Evolutionary conservation across 2,888 invertebrate genomes (phyloP).

Genomic region (Nomada lathburiana): DNA sequence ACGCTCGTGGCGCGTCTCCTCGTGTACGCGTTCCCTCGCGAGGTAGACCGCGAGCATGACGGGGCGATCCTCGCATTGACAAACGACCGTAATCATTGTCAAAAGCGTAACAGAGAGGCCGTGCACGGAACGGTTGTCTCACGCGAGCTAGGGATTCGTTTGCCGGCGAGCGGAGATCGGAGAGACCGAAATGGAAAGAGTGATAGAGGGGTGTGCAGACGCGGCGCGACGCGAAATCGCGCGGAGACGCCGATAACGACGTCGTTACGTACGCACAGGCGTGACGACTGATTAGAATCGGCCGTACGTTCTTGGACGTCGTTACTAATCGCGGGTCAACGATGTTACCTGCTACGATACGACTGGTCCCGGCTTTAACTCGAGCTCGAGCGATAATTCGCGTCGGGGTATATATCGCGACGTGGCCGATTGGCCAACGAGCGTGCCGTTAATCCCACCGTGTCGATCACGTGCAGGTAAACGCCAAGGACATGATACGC

Average conservation of each 20-base stretch:
- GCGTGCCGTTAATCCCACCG: slow-evolving; percentile 50
- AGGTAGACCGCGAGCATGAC: slow-evolving; percentile 51
- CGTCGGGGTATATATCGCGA: slow-evolving; percentile 48
- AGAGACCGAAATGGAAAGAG: slow-evolving; percentile 4
- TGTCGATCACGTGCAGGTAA: slow-evolving; percentile 43
- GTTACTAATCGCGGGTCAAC: slow-evolving; percentile 76
- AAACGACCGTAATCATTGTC: slow-evolving; percentile 67
- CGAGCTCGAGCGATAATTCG: slow-evolving; percentile 55
- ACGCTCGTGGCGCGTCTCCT: slow-evolving; percentile 44
- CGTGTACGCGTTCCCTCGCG: slow-evolving; percentile 50
- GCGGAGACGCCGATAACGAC: slow-evolving; percentile 72
- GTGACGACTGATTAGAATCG: slow-evolving; percentile 76
- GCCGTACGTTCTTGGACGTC: slow-evolving; percentile 69
- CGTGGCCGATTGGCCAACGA: slow-evolving; percentile 44
- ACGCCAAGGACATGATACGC: slow-evolving; percentile 10
- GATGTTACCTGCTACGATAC: slow-evolving; percentile 72
- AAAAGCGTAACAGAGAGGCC: slow-evolving; percentile 64
- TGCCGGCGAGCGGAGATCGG: background rate
- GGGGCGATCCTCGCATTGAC: slow-evolving; percentile 65
- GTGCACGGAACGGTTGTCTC: slow-evolving; percentile 4
- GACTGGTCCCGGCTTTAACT: slow-evolving; percentile 55
- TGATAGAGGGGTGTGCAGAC: background rate
- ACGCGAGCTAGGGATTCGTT: slow-evolving; percentile 14
- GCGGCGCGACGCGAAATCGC: slow-evolving; percentile 49
- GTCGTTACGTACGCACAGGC: slow-evolving; percentile 72